Percentiles rank a stretch among this genome's conserved stretches.
phyloP scores from a whole-genome alignment of 2,113 vertebrate genomes.

The Oryzias celebensis region DNA sequence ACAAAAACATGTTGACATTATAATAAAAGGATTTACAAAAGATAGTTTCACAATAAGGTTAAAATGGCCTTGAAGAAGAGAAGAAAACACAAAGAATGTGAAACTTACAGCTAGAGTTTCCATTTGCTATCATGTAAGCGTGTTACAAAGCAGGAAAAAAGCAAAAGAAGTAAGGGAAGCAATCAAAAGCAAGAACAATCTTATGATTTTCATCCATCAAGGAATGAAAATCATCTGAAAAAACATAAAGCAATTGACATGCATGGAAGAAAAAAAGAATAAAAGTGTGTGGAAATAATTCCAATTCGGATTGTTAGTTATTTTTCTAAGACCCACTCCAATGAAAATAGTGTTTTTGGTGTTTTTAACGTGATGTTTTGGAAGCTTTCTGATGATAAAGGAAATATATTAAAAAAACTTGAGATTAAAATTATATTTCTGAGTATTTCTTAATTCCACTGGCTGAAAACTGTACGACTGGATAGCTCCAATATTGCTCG shows the following conservation, averaged over 20 bases:
- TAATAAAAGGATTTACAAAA: background rate
- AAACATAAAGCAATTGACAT: conserved; percentile 9
- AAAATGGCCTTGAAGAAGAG: background rate
- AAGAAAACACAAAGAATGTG: conserved; percentile 73
- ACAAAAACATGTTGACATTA: background rate
- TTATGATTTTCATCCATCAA: conserved; percentile 67
- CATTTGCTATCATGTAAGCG: conserved; percentile 96
- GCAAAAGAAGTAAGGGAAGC: conserved; percentile 83
- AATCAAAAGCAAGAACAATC: conserved; percentile 79
- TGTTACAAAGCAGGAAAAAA: conserved; percentile 86
- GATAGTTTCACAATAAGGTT: conserved; percentile 1
- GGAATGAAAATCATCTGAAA: conserved; percentile 49
- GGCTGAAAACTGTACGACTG: too few species aligned
- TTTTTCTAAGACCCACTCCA: conserved; percentile 1
- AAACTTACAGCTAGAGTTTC: conserved; percentile 97
- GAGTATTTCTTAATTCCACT: too few species aligned
- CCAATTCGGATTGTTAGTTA: conserved; percentile 9
- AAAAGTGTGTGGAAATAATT: conserved; percentile 28
- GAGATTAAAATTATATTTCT: too few species aligned
- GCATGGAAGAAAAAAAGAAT: conserved; percentile 56
- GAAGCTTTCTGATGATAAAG: too few species aligned
- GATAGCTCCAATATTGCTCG: too few species aligned
- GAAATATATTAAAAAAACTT: too few species aligned
- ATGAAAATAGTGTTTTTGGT: too few species aligned
- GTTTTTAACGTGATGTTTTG: too few species aligned